Evolutionary conservation across 2,888 invertebrate genomes (phyloP), one percentile per base, ranked within the genome.

Genomic region (Miltochrista miniata): DNA sequence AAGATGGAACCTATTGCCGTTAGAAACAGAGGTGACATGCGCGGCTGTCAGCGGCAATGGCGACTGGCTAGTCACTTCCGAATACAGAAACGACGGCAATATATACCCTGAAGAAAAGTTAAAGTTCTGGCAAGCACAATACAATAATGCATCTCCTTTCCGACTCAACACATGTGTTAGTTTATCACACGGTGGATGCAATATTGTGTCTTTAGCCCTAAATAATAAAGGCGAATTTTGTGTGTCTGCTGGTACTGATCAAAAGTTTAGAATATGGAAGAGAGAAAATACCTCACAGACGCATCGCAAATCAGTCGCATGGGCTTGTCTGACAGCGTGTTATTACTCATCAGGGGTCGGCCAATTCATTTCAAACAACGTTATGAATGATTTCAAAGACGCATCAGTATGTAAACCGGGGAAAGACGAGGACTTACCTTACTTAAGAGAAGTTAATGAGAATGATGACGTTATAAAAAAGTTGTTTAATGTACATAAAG

Each of bases 241-340:
- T 59, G 83, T 91, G n/a, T 80, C 91, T 33, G 85, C 89, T 1
- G 91, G 91, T n/a, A 56, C 71, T 0, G 91, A 91, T 45, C 83
- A 90, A 54, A 91, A 89, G 51, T 85, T 91, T 56, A 70, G 91
- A 24, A 76, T 91, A 64, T 91, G 91, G 91, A 85, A 76, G 59
- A 73, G 73, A 12, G 82, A 84, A 47, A 74, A 65, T 7, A 60
- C 61, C 0, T 61, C 74, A 1, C 67, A 65, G 9, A 74, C 74
- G 4, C 40, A 54, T 40, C 54, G 59, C 2, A 77, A 79, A 45
- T 78, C 69, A 35, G 42, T 61, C 1, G 56, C 70, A 0, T 91
- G 89, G 90, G 65, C 51, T 3, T 91, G 91, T 50, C 59, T 87
- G 1, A 89, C 91, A 0, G 89, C 90, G 0, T 91, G 91, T 46